These are phyloP conservation scores for Saguinus imperator DNA, from an alignment of 2,113 vertebrate species.

Conservation along the genomic window DNA sequence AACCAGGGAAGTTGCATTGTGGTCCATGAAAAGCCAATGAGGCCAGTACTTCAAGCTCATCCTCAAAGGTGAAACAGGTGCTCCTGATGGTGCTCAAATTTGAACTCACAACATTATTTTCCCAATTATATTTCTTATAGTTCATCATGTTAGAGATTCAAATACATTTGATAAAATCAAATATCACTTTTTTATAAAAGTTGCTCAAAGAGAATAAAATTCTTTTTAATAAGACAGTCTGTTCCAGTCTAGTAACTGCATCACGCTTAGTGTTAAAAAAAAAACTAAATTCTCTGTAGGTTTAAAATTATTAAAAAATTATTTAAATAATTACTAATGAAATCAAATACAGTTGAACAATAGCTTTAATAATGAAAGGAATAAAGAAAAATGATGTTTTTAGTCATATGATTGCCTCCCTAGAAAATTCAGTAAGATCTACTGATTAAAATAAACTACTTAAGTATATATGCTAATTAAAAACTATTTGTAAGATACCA, in stretches of 20 bases:
- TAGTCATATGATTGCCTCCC: neutral
- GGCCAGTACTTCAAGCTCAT: too few relatives aligned
- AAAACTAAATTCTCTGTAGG: neutral
- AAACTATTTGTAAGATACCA: neutral
- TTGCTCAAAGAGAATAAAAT: neutral
- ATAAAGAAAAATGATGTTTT: neutral
- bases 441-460: neutral
- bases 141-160: neutral
- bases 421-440: neutral
- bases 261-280: neutral
- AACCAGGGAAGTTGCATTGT: accelerated
- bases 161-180: neutral
- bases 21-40: neutral
- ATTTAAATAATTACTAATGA: neutral
- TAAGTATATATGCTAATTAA: neutral
- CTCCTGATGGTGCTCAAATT: accelerated
- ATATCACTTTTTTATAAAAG: neutral
- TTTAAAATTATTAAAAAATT: neutral
- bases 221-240: neutral
- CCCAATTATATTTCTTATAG: neutral
- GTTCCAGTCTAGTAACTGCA: neutral
- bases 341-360: neutral
- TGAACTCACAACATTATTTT: neutral
- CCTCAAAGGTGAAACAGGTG: too few relatives aligned
- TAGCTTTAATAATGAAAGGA: neutral